phyloP scores from a whole-genome alignment of 2,888 invertebrate species.

The Dryocosmus kuriphilus region DNA sequence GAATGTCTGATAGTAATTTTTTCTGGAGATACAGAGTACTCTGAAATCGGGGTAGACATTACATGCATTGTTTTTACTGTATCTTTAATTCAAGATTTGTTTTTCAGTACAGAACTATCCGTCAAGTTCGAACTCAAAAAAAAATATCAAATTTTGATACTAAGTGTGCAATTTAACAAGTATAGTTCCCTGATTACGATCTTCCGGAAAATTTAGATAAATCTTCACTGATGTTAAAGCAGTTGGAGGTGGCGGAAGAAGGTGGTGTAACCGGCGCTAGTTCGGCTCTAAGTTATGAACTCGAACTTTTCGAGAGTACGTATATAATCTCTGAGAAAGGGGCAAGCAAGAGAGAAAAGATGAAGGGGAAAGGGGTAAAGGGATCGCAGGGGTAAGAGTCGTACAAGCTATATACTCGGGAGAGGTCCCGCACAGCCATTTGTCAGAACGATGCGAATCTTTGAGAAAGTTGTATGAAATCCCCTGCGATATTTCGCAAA shows the following conservation, averaged over 20 bases:
- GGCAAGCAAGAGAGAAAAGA: conserved; percentile 40
- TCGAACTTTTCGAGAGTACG: conserved; percentile 64
- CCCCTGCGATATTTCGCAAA: conserved; percentile 50
- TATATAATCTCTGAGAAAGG: conserved; percentile 42
- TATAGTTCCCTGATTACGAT: conserved; percentile 53
- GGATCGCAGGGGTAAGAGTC: conserved; percentile 44
- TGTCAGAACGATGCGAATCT: conserved; percentile 69
- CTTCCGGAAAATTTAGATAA: conserved; percentile 62
- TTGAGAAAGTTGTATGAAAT: conserved; percentile 47
- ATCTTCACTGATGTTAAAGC: conserved; percentile 51
- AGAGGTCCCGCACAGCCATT: conserved; percentile 64
- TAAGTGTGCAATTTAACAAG: no score
- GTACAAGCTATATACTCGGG: conserved; percentile 58
- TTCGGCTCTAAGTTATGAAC: conserved; percentile 63
- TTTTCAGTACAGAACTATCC: no score
- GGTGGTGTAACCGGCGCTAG: conserved; percentile 14
- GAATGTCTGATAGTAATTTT: no score
- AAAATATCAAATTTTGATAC: no score
- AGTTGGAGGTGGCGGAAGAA: conserved; percentile 44
- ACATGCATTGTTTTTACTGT: no score
- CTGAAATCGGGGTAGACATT: no score
- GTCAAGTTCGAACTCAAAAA: no score
- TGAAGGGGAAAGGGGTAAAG: conserved; percentile 31
- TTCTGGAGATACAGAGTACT: no score
- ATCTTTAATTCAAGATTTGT: no score